Evolutionary conservation across 2,797 vertebrate genomes (phyloP).

Genomic region (Pangasius macronema): DNA sequence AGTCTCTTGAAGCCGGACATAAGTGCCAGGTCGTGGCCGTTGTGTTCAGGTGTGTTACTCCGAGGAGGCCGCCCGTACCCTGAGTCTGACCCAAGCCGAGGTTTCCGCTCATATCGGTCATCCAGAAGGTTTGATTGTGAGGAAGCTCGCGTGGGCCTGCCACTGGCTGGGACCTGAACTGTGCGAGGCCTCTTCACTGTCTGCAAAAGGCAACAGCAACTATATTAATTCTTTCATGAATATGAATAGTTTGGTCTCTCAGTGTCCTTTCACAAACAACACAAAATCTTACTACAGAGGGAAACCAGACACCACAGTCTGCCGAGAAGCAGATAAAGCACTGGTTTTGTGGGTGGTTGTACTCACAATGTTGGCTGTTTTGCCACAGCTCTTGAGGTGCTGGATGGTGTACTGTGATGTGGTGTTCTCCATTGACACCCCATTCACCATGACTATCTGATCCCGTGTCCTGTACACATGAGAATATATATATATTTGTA

Average conservation of each 20-base stretch:
- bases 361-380: slow-evolving; percentile 86
- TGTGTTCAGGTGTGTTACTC: slow-evolving; percentile 65
- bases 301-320: background rate
- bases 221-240: background rate
- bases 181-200: slow-evolving; percentile 88
- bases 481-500: background rate
- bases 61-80: slow-evolving; percentile 62
- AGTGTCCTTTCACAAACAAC: background rate
- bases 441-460: slow-evolving; percentile 95
- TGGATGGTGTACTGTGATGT: slow-evolving; percentile 87
- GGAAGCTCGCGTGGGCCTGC: slow-evolving; percentile 65
- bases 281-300: background rate
- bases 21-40: slow-evolving; percentile 73
- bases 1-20: slow-evolving; percentile 89
- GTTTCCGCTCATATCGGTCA: slow-evolving; percentile 53
- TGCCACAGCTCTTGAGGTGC: slow-evolving; percentile 85
- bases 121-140: slow-evolving; percentile 78
- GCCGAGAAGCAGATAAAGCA: background rate
- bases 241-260: background rate
- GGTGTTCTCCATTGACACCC: slow-evolving; percentile 87
- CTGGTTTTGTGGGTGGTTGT: background rate
- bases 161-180: slow-evolving; percentile 79
- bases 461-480: slow-evolving; percentile 81
- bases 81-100: slow-evolving; percentile 66
- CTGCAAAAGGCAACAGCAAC: slow-evolving; percentile 64